Evolutionary conservation across 2,888 invertebrate species (phyloP).

Genomic region (Eulithis testata): DNA sequence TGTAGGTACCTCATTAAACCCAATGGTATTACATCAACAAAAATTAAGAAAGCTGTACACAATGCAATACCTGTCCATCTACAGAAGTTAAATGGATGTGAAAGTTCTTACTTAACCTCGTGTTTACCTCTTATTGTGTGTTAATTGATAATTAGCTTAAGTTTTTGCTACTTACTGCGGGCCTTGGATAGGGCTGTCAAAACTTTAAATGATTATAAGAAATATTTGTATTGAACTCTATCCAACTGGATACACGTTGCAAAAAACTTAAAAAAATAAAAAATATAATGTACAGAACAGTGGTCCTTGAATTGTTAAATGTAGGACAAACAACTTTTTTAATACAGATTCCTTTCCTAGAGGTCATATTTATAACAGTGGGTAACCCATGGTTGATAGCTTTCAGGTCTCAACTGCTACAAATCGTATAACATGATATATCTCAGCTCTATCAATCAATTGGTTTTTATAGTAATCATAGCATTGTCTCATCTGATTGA

Average conservation of each 20-base stretch:
- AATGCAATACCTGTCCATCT: slow-evolving; percentile 22
- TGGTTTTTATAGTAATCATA: slow-evolving; percentile 28
- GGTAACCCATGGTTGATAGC: slow-evolving; percentile 6
- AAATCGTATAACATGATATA: slow-evolving; percentile 32
- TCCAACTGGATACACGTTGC: too few species aligned
- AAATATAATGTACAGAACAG: too few species aligned
- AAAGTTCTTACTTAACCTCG: slow-evolving; percentile 29
- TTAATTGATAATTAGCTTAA: slow-evolving; percentile 27
- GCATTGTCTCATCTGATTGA: slow-evolving; percentile 32
- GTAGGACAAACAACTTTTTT: background rate
- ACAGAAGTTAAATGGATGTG: slow-evolving; percentile 21
- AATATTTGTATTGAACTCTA: too few species aligned
- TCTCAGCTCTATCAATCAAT: slow-evolving; percentile 22
- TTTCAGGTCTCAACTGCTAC: slow-evolving; percentile 22
- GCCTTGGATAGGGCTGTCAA: slow-evolving; percentile 19
- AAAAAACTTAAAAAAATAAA: too few species aligned
- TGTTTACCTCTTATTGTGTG: slow-evolving; percentile 32
- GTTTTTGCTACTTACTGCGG: slow-evolving; percentile 25
- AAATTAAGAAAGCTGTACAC: slow-evolving; percentile 19
- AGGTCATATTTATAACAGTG: slow-evolving; percentile 10
- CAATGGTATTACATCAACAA: slow-evolving; percentile 11
- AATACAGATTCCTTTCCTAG: background rate
- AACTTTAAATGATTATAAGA: background rate
- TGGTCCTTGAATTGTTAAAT: too few species aligned
- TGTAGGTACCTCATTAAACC: slow-evolving; percentile 2